A percentile compares a stretch with the other conserved stretches of the same genome.
Conservation (phyloP, 2,113 vertebrate genomes). For the Nansenia antarctica region DNA sequence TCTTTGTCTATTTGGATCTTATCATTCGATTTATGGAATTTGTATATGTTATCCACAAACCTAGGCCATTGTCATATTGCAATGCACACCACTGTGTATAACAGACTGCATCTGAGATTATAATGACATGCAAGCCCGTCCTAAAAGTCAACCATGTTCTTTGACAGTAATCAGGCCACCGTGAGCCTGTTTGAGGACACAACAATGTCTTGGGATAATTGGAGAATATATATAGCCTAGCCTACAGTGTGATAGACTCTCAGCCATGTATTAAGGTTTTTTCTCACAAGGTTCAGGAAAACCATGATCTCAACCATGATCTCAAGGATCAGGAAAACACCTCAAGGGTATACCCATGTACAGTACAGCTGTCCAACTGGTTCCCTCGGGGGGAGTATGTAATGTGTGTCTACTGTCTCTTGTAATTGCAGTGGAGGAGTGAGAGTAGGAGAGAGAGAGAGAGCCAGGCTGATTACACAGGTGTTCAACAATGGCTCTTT, state of each 20-base stretch:
- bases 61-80: background rate
- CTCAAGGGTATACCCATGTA: background rate
- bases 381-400: background rate
- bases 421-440: conserved; percentile 5
- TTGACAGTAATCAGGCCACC: no score
- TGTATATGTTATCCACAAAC: no score
- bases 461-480: conserved; percentile 1
- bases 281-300: no score
- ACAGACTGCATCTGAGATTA: no score
- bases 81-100: background rate
- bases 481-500: conserved; percentile 41
- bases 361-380: background rate
- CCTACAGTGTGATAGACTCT: no score
- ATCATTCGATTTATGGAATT: background rate
- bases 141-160: no score
- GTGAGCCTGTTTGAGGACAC: no score
- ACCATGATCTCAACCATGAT: no score
- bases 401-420: conserved; percentile 5
- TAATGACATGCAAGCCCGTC: no score
- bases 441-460: background rate
- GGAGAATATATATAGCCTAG: no score
- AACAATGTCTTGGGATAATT: no score
- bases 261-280: no score
- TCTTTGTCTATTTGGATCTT: background rate
- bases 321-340: background rate